A percentile compares a stretch with the other conserved stretches of the same genome.
Conservation (phyloP, 2,888 invertebrate genomes). For the Tinea semifulvella region DNA sequence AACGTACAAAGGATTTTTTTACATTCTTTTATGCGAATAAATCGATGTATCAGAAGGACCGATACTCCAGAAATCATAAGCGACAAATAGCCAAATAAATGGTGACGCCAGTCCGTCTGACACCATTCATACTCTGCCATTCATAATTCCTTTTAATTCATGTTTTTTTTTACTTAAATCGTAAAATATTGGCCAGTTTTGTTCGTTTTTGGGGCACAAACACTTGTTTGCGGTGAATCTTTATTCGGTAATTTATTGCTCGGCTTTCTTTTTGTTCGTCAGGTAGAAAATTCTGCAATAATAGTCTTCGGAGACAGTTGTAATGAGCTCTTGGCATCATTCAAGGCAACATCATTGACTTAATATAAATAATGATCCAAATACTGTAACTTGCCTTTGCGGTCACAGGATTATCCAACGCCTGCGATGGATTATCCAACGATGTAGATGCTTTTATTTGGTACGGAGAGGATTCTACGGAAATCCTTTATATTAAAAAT, state of each 20-base stretch:
- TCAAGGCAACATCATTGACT: too few species aligned
- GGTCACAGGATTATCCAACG: too few species aligned
- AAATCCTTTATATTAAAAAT: too few species aligned
- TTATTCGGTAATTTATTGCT: slow-evolving; percentile 20
- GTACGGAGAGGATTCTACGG: too few species aligned
- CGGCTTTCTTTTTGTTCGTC: too few species aligned
- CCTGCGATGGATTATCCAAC: too few species aligned
- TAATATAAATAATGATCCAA: too few species aligned
- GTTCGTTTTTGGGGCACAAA: slow-evolving; percentile 23
- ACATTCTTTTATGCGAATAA: too few species aligned
- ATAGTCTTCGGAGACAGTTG: neutral
- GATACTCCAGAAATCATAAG: neutral
- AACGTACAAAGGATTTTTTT: too few species aligned
- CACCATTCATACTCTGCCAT: slow-evolving; percentile 20
- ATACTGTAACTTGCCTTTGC: too few species aligned
- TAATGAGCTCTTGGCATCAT: neutral
- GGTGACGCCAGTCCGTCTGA: slow-evolving; percentile 35
- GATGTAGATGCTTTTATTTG: too few species aligned
- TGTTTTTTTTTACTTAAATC: slow-evolving; percentile 17
- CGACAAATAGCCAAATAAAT: slow-evolving; percentile 31
- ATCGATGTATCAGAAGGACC: neutral
- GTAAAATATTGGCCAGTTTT: slow-evolving; percentile 12
- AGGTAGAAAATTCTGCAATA: neutral
- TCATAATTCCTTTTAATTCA: slow-evolving; percentile 29
- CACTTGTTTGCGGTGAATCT: slow-evolving; percentile 24